These are phyloP conservation scores for Pongo pygmaeus DNA, from an alignment of 2,113 vertebrate species.

Conservation along the genomic window DNA sequence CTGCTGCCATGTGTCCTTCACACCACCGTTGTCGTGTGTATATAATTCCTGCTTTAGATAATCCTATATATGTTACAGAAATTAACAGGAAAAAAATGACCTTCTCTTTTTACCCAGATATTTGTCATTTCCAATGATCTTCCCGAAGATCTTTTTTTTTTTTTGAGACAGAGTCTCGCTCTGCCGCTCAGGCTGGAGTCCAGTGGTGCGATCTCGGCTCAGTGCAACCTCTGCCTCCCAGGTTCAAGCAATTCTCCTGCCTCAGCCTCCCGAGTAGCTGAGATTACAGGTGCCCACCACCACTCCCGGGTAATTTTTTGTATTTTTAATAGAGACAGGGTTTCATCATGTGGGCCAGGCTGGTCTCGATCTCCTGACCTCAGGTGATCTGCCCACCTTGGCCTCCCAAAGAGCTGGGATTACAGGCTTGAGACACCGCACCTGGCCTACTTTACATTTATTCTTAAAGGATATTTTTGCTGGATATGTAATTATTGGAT, in stretches of 20 bases:
- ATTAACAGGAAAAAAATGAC: not conserved
- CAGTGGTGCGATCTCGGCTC: not conserved
- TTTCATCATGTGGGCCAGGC: not conserved
- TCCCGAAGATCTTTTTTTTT: not conserved
- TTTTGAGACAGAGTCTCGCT: not conserved
- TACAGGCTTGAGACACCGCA: not conserved
- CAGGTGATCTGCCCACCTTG: not conserved
- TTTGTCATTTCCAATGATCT: not conserved
- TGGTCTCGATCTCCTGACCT: no score
- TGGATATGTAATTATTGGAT: not conserved
- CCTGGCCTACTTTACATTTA: not conserved
- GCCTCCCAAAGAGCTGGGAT: not conserved
- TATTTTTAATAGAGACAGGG: not conserved
- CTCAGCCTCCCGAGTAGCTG: not conserved
- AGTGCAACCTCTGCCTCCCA: not conserved
- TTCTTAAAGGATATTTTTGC: not conserved
- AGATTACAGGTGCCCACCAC: not conserved
- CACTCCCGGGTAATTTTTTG: not conserved
- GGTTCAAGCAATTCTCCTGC: not conserved
- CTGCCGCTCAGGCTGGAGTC: not conserved
- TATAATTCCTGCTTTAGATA: not conserved
- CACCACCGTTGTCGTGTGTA: rapidly evolving
- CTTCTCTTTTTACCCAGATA: not conserved
- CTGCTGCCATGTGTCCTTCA: not conserved
- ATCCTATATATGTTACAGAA: not conserved